Evolutionary conservation across 2,888 invertebrate species (phyloP).

Genomic region (Agriopis leucophaearia): DNA sequence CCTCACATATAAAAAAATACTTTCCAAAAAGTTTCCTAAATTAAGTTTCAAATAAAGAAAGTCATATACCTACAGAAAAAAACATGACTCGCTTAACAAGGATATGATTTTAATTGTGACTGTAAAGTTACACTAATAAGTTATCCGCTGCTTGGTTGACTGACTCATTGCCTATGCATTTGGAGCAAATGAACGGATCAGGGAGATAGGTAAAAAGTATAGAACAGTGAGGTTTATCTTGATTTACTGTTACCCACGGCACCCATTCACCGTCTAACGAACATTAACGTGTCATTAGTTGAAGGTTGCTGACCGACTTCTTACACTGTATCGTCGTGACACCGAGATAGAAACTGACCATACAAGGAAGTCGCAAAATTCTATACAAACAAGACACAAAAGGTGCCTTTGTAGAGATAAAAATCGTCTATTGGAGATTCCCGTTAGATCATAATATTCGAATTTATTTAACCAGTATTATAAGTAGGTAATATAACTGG

Average conservation of each 20-base stretch:
- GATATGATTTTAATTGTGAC: background rate
- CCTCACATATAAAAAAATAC: no score
- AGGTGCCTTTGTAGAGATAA: conserved; percentile 18
- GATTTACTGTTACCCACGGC: conserved; percentile 80
- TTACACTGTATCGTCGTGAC: conserved; percentile 52
- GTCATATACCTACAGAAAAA: no score
- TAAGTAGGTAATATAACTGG: no score
- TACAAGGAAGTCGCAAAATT: conserved; percentile 36
- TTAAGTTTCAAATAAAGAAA: no score
- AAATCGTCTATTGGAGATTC: conserved; percentile 8
- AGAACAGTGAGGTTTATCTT: conserved; percentile 81
- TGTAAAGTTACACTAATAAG: background rate
- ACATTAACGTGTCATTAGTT: conserved; percentile 82
- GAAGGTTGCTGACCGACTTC: conserved; percentile 81
- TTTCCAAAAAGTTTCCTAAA: background rate
- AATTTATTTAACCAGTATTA: background rate
- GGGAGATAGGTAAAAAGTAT: conserved; percentile 78
- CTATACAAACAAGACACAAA: conserved; percentile 31
- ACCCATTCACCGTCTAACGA: conserved; percentile 71
- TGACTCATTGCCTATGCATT: conserved; percentile 85
- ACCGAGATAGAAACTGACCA: conserved; percentile 33
- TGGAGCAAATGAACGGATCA: conserved; percentile 76
- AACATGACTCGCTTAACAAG: no score
- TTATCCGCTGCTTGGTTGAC: conserved; percentile 63
- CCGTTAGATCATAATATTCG: conserved; percentile 7